Percentiles rank a stretch among this genome's conserved stretches.
Conservation (phyloP, 2,113 vertebrate species). For the Verasper variegatus region DNA sequence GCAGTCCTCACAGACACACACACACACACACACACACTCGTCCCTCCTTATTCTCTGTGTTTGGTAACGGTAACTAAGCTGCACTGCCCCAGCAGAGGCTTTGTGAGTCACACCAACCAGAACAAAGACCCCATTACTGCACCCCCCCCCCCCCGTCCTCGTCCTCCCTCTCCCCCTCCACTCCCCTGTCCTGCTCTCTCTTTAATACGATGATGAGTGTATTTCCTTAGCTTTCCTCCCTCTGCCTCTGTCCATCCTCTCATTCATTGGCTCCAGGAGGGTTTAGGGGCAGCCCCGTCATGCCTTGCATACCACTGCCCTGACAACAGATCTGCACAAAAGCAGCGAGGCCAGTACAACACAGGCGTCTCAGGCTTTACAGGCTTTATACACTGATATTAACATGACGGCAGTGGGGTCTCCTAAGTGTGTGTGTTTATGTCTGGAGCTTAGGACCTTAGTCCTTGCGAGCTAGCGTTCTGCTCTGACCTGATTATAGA, state of each 20-base stretch:
- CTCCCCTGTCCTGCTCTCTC: conserved; percentile 41
- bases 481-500: conserved; percentile 28
- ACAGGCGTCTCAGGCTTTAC: conserved; percentile 37
- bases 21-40: conserved; percentile 6
- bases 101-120: conserved; percentile 75
- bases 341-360: conserved; percentile 44
- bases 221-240: conserved; percentile 70
- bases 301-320: conserved; percentile 73
- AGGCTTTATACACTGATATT: conserved; percentile 65
- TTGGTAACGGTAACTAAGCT: conserved; percentile 77
- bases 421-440: conserved; percentile 11
- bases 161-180: conserved; percentile 27
- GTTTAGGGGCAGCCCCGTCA: conserved; percentile 63
- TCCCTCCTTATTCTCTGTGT: conserved; percentile 47
- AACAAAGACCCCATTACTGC: conserved; percentile 79
- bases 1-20: not conserved
- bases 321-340: conserved; percentile 77
- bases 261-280: conserved; percentile 66
- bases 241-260: conserved; percentile 67
- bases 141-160: conserved; percentile 13
- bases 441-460: conserved; percentile 38
- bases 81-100: conserved; percentile 46
- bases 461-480: conserved; percentile 2
- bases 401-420: conserved; percentile 45
- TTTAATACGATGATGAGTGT: conserved; percentile 72